phyloP scores from a whole-genome alignment of 2,797 vertebrate genomes.

The Delichon dasypus region DNA sequence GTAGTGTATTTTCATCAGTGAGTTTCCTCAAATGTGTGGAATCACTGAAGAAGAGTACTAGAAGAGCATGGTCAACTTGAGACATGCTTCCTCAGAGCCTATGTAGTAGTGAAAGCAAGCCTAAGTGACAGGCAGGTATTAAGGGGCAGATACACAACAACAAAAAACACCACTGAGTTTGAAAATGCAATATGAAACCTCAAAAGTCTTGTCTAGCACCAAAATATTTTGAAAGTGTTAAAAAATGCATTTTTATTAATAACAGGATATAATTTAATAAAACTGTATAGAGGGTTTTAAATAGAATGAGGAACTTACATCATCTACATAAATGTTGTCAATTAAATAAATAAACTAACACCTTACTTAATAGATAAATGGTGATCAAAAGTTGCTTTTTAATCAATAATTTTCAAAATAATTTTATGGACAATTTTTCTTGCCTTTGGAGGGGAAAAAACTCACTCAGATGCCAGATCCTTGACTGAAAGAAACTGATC shows the following conservation, averaged over 20 bases:
- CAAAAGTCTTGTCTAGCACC: neutral
- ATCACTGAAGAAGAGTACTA: neutral
- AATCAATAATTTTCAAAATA: neutral
- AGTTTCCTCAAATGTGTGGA: neutral
- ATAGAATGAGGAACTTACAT: neutral
- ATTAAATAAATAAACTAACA: neutral
- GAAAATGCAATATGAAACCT: neutral
- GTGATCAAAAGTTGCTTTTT: neutral
- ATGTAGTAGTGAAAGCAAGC: neutral
- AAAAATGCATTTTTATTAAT: neutral
- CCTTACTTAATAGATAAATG: neutral
- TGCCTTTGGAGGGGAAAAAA: neutral
- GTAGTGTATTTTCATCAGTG: neutral
- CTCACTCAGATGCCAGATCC: neutral
- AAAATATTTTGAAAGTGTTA: neutral
- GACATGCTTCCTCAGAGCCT: neutral
- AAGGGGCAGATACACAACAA: neutral
- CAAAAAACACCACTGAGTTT: neutral
- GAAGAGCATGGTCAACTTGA: neutral
- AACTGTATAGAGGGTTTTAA: neutral
- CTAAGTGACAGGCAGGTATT: neutral
- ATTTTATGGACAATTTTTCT: neutral
- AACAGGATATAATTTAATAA: neutral
- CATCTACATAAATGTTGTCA: neutral
- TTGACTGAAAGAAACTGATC: neutral